Conservation (phyloP, 2,797 vertebrate species). For the Gymnothorax javanicus region DNA sequence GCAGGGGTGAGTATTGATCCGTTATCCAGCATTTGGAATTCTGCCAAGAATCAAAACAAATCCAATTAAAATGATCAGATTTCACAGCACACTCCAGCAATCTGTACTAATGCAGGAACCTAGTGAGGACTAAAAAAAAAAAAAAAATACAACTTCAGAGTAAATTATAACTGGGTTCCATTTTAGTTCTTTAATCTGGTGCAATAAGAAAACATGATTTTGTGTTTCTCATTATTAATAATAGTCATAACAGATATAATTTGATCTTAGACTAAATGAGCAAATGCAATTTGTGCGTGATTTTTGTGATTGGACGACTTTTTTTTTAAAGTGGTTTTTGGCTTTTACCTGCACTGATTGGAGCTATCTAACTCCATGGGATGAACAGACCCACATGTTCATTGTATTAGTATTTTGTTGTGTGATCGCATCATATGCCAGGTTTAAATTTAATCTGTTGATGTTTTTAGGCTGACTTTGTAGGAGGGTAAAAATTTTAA, state of each 20-base stretch:
- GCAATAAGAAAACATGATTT: neutral
- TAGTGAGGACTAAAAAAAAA: slow-evolving; percentile 19
- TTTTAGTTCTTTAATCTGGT: neutral
- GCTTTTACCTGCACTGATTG: neutral
- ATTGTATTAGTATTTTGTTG: too few species aligned
- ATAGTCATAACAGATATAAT: neutral
- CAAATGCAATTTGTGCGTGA: neutral
- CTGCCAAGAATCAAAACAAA: slow-evolving; percentile 54
- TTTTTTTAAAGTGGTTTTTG: neutral
- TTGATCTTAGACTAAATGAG: neutral
- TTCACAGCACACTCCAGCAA: slow-evolving; percentile 19
- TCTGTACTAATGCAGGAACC: neutral
- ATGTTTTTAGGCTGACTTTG: neutral
- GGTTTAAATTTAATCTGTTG: neutral
- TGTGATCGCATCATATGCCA: neutral
- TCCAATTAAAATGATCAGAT: slow-evolving; percentile 58
- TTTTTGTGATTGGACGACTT: neutral
- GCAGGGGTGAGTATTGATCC: slow-evolving; percentile 61
- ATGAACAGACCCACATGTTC: neutral
- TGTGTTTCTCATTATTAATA: neutral
- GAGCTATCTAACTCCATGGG: neutral
- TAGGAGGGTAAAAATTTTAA: neutral
- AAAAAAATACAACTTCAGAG: slow-evolving; percentile 1
- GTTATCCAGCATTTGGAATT: slow-evolving; percentile 57
- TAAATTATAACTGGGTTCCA: neutral